A percentile compares a stretch with the other conserved stretches of the same genome.
phyloP scores from a whole-genome alignment of 2,113 vertebrate species.

The Poecile atricapillus region DNA sequence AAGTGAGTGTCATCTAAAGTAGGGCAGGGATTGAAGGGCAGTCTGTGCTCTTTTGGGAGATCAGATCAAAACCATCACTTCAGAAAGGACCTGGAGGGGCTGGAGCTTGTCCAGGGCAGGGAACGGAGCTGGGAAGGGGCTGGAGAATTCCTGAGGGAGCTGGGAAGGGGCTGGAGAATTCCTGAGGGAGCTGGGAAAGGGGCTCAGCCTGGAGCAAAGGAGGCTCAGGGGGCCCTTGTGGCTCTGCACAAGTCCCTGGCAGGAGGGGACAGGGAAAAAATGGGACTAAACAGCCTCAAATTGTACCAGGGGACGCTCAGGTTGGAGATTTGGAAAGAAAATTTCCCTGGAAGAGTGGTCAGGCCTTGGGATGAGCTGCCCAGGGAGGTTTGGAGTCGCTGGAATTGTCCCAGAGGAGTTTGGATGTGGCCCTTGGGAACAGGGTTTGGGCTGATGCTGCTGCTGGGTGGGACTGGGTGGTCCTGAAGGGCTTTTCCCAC shows the following conservation, averaged over 20 bases:
- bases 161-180: not conserved
- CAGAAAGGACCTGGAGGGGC: not conserved
- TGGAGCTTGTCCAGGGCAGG: not conserved
- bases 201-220: not conserved
- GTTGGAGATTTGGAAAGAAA: too few relatives aligned
- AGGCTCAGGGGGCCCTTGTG: not conserved
- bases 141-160: not conserved
- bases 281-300: accelerated
- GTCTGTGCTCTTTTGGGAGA: not conserved
- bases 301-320: not conserved
- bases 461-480: not conserved
- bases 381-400: not conserved
- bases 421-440: not conserved
- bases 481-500: not conserved
- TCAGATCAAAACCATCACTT: not conserved
- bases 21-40: not conserved
- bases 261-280: not conserved
- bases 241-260: not conserved
- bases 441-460: not conserved
- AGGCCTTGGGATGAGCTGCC: not conserved
- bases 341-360: accelerated
- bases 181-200: not conserved
- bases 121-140: not conserved
- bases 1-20: not conserved
- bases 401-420: not conserved